These are phyloP conservation scores for Schizopygopsis pylzovi DNA, from an alignment of 2,797 vertebrate genomes.

Conservation along the genomic window DNA sequence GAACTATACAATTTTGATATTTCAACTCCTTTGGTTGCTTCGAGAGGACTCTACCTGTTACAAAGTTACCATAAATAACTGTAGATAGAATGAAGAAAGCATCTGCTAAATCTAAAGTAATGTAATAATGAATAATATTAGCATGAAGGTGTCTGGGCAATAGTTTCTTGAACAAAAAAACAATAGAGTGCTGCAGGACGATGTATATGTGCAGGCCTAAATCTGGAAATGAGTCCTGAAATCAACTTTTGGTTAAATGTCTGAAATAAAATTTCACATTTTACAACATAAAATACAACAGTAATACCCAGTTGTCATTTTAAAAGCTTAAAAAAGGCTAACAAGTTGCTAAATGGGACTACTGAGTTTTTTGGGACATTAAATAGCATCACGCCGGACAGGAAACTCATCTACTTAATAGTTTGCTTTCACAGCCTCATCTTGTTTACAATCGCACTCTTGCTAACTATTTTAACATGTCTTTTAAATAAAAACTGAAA, in stretches of 20 bases:
- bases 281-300: not conserved
- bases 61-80: not conserved
- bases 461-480: no score
- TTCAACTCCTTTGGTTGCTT: not conserved
- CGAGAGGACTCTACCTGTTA: not conserved
- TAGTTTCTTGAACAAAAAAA: conserved; percentile 7
- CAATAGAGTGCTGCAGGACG: not conserved
- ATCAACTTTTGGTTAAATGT: not conserved
- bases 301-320: not conserved
- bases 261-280: not conserved
- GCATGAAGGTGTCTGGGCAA: not conserved
- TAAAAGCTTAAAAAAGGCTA: not conserved
- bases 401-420: no score
- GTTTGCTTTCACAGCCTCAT: no score
- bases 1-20: not conserved
- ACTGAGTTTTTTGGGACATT: no score
- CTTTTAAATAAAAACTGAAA: no score
- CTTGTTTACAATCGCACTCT: no score
- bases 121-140: not conserved
- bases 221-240: not conserved
- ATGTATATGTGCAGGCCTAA: not conserved
- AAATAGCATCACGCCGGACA: no score
- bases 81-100: not conserved
- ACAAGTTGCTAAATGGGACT: no score
- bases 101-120: not conserved